These are phyloP conservation scores for Atherinosoma microstoma DNA, from an alignment of 2,797 vertebrate species.

Conservation along the genomic window DNA sequence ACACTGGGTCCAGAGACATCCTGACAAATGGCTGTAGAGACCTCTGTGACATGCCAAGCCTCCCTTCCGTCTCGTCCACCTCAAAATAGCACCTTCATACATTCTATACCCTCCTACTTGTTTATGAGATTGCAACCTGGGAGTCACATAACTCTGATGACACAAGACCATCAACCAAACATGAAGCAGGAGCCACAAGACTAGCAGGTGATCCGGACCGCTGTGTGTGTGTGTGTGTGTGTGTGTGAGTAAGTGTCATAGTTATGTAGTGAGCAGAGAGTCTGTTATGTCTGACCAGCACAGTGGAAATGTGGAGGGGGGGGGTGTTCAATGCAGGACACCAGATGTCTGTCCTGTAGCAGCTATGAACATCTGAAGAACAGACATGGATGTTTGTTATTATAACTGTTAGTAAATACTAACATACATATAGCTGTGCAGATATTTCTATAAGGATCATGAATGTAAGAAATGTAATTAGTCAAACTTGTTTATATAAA, in stretches of 20 bases:
- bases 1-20: constrained; percentile 48
- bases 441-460: not conserved
- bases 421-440: not conserved
- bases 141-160: constrained; percentile 60
- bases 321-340: not conserved
- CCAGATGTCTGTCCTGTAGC: not conserved
- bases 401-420: not conserved
- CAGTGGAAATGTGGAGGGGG: no score
- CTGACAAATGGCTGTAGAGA: constrained; percentile 62
- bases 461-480: not conserved
- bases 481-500: not conserved
- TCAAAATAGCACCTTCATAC: constrained; percentile 62
- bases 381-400: not conserved
- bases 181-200: constrained; percentile 35
- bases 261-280: constrained; percentile 9
- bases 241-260: not conserved
- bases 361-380: not conserved
- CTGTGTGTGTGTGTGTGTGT: not conserved
- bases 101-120: constrained; percentile 51
- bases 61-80: constrained; percentile 33
- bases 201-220: constrained; percentile 38
- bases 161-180: constrained; percentile 65
- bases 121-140: constrained; percentile 55
- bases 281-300: not conserved
- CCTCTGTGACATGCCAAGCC: constrained; percentile 58